phyloP scores from a whole-genome alignment of 2,888 invertebrate genomes.

The Spialia ferax region DNA sequence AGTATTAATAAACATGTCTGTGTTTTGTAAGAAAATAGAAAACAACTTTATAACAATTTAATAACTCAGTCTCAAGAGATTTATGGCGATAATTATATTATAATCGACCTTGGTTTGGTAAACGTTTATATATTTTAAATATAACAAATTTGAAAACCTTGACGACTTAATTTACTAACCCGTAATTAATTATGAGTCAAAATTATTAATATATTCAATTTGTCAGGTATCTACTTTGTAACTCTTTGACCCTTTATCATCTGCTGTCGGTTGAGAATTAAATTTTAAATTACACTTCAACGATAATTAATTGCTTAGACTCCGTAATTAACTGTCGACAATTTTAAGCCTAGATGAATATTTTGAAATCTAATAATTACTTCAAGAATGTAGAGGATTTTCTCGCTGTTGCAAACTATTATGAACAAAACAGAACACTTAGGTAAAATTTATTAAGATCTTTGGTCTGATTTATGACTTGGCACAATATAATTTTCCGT shows the following conservation, averaged over 20 bases:
- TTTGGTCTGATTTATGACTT: background rate
- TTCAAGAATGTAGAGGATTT: background rate
- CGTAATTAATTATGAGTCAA: background rate
- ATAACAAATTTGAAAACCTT: background rate
- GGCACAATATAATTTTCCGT: background rate
- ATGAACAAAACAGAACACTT: background rate
- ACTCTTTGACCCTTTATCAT: constrained; percentile 30
- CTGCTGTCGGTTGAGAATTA: constrained; percentile 20
- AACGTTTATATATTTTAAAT: background rate
- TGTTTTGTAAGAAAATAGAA: too few species aligned
- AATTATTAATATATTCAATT: constrained; percentile 23
- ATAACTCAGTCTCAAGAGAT: too few species aligned
- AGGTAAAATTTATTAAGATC: background rate
- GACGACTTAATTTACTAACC: background rate
- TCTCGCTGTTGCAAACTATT: background rate
- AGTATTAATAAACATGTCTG: too few species aligned
- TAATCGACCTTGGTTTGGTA: background rate
- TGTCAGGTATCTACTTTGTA: constrained; percentile 30
- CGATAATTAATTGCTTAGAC: constrained; percentile 29
- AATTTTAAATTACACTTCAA: constrained; percentile 26
- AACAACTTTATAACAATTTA: too few species aligned
- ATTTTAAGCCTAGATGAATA: constrained; percentile 12
- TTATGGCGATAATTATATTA: background rate
- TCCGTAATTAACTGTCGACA: constrained; percentile 16
- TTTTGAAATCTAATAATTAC: constrained; percentile 10